Base-by-base conservation (phyloP, 1,140 invertebrate species). In the Trichonephila inaurata region DNA sequence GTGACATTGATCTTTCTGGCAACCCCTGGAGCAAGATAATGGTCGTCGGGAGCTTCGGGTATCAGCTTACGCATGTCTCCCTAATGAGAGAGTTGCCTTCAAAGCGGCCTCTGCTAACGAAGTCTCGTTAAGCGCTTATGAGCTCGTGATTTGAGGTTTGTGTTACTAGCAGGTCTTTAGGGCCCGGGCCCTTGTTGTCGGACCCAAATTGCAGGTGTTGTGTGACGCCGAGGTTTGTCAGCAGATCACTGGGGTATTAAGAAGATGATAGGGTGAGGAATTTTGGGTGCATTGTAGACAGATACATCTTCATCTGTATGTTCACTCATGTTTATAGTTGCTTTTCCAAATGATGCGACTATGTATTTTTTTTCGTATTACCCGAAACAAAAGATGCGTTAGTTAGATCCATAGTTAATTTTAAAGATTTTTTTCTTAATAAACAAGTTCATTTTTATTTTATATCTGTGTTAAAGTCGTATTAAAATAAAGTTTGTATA, bases 151-250 rank as follows among this genome's bases (percentile, higher is more conserved):
- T 92, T 87, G 83, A 92, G 91, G 91, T 92, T 92, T 92, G 64
- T 92, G 91, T 92, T 92, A 92, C 91, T 86, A 83, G 64, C 91
- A 87, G 64, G 62, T 92, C 91, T 92, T 92, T 92, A 92, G 91
- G 82, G 40, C 7, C 60, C 58, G 60, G 24, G 21, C n/a, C 69
- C 82, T 86, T 86, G 82, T 87, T 86, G 28, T 64, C 28, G 72
- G 77, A 33, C 40, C 66, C 24, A 81, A 81, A 90, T 90, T 90
- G 89, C 66, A 28, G 91, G 91, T 92, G 91, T 92, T 92, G 61
- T 72, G 82, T 92, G 85, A 92, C 91, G 83, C 40, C 28, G 64
- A 77, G 82, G 61, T 86, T 86, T 86, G 91, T 92, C 69, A 33
- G 60, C 64, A 60, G 91, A 85, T 1, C 40, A 40, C 33, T 21